Base-by-base conservation (phyloP, 1,140 invertebrate species). In the Megalopta genalis region DNA sequence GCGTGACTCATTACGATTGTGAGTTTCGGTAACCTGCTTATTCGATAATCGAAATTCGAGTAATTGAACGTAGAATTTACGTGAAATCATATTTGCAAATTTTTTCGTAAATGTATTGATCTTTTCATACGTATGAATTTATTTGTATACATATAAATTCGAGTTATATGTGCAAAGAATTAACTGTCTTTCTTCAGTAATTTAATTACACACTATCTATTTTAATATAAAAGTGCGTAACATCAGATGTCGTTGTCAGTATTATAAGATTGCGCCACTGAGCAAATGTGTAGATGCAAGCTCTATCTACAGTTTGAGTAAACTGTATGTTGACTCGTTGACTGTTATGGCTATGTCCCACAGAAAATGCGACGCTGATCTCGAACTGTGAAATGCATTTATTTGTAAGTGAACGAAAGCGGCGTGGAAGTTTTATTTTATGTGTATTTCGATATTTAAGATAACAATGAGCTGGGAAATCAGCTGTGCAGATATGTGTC, bases 401-500 rank as follows among this genome's bases (percentile, higher is more conserved):
- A 54, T 69, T 80, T 42, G 49, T 62, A 62, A 63, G 10, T 57
- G 27, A 69, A 3, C 49, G 27, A 18, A 16, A 54, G 10, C 25
- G 12, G 18, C 14, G 68, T 52, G 68, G 7, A 72, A 72, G 14
- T 64, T 9, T 72, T 42, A 64, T 64, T 72, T 54, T 64, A 42
- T 60, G 18, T 16, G 59, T 64, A 9, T 71, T 64, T 12, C 8
- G 14, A 64, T 72, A 64, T 54, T 32, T 9, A 52, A 72, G 67
- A 12, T 57, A 84, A 90, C 74, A 64, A 90, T 90, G 89, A 90
- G 67, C 70, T 90, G 84, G 88, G 89, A 90, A 88, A 86, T 89
- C n/a, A 87, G 75, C 64, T 89, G 82, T 74, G 83, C 78, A 2
- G 85, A 91, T 16, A 92, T 91, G 83, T 93, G 92, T 77, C 91